Evolutionary conservation across 2,113 vertebrate species (phyloP).

Genomic region (Takifugu flavidus): DNA sequence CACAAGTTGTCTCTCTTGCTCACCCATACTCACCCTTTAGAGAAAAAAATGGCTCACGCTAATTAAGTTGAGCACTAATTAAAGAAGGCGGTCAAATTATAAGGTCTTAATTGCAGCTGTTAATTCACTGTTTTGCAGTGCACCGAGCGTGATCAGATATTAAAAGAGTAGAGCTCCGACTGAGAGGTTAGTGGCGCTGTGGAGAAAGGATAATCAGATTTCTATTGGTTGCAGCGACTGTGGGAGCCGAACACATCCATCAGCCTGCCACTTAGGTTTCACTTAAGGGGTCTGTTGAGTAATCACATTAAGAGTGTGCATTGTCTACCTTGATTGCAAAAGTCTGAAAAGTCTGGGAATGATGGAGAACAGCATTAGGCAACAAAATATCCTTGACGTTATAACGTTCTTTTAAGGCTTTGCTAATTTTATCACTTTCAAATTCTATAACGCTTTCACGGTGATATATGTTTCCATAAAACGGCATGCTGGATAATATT

Average conservation of each 20-base stretch:
- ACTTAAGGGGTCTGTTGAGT: conserved; percentile 49
- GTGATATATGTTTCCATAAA: too few species aligned
- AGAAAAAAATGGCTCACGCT: conserved; percentile 1
- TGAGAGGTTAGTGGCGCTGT: conserved; percentile 24
- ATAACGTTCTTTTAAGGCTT: background rate
- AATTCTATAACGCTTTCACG: background rate
- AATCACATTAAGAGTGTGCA: conserved; percentile 32
- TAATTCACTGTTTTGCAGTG: conserved; percentile 26
- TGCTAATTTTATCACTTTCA: background rate
- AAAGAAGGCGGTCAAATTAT: conserved; percentile 56
- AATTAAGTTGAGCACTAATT: conserved; percentile 46
- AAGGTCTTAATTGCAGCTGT: conserved; percentile 36
- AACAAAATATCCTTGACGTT: background rate
- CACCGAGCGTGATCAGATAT: conserved; percentile 17
- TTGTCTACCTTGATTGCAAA: conserved; percentile 29
- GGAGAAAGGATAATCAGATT: conserved; percentile 44
- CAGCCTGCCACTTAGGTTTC: conserved; percentile 50
- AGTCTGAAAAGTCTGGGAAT: conserved; percentile 7
- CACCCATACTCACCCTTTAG: background rate
- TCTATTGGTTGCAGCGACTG: conserved; percentile 40
- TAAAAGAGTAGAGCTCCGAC: conserved; percentile 11
- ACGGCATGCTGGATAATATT: too few species aligned
- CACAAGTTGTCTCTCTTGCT: background rate
- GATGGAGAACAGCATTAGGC: background rate
- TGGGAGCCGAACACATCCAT: conserved; percentile 23